Conservation (phyloP, 2,797 vertebrate genomes). For the Pteronotus mesoamericanus region DNA sequence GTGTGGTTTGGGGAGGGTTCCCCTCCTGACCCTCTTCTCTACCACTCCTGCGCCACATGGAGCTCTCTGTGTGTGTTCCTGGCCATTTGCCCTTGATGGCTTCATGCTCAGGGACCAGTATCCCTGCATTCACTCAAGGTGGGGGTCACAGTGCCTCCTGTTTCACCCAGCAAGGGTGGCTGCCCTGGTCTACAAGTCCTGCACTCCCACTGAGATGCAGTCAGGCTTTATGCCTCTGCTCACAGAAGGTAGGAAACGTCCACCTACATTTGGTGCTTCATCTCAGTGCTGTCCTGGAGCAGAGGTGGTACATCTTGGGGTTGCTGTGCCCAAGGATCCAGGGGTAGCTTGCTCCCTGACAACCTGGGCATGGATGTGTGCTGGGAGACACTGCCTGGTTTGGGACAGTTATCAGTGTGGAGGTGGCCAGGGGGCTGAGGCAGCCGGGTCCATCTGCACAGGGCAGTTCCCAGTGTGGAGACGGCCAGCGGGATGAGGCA, state of each 20-base stretch:
- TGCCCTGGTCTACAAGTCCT: not conserved
- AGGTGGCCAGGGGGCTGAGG: not conserved
- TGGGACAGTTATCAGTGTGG: not conserved
- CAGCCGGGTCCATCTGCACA: not conserved
- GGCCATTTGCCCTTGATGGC: fast-evolving
- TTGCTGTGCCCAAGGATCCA: not conserved
- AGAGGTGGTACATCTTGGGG: not conserved
- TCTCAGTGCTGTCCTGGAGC: not conserved
- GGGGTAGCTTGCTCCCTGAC: not conserved
- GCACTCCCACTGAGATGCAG: not conserved
- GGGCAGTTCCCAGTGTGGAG: not conserved
- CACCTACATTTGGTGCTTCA: fast-evolving
- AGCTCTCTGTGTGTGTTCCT: not conserved
- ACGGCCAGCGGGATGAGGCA: not conserved
- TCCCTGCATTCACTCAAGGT: not conserved
- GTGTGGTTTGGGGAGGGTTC: not conserved
- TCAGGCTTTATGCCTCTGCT: not conserved
- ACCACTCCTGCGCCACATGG: fast-evolving
- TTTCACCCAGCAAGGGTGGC: not conserved
- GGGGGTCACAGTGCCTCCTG: not conserved
- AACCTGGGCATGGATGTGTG: fast-evolving
- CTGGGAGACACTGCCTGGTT: not conserved
- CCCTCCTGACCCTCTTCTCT: not conserved
- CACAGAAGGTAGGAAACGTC: fast-evolving
- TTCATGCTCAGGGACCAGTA: fast-evolving